Evolutionary conservation across 2,888 invertebrate species (phyloP).

Genomic region (Dryobotodes eremita): DNA sequence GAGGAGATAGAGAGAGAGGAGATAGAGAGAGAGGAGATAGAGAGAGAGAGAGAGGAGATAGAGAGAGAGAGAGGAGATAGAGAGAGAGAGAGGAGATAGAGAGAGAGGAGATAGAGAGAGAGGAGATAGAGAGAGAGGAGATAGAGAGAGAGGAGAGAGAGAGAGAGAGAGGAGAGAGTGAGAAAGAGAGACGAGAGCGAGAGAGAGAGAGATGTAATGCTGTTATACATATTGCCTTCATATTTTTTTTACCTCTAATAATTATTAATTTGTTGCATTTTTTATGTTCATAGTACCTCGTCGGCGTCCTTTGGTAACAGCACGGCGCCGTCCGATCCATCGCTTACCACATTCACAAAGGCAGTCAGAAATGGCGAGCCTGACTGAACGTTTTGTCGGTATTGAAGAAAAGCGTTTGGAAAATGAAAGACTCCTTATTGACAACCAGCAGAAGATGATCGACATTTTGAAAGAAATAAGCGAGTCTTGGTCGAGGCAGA

Average conservation of each 20-base stretch:
- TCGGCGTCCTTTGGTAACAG: not conserved
- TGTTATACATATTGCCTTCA: not conserved
- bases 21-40: too few species aligned
- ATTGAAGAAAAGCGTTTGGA: slow-evolving; percentile 14
- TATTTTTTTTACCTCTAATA: not conserved
- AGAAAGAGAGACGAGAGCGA: too few species aligned
- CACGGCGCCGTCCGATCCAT: not conserved
- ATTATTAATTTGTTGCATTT: not conserved
- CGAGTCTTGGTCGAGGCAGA: slow-evolving; percentile 4
- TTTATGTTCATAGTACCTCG: not conserved
- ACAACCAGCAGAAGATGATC: slow-evolving; percentile 12
- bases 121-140: too few species aligned
- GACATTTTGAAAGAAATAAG: not conserved
- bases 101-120: too few species aligned
- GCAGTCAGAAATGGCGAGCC: slow-evolving; percentile 1
- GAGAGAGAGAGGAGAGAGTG: too few species aligned
- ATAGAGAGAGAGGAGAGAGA: too few species aligned
- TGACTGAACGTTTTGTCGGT: slow-evolving; percentile 5
- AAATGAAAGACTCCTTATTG: not conserved
- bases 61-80: too few species aligned
- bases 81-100: too few species aligned
- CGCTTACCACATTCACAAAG: not conserved
- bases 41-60: too few species aligned
- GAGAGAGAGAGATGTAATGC: not conserved
- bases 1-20: too few species aligned